Base-by-base conservation (phyloP, 2,797 vertebrate genomes). In the Rhincodon typus region DNA sequence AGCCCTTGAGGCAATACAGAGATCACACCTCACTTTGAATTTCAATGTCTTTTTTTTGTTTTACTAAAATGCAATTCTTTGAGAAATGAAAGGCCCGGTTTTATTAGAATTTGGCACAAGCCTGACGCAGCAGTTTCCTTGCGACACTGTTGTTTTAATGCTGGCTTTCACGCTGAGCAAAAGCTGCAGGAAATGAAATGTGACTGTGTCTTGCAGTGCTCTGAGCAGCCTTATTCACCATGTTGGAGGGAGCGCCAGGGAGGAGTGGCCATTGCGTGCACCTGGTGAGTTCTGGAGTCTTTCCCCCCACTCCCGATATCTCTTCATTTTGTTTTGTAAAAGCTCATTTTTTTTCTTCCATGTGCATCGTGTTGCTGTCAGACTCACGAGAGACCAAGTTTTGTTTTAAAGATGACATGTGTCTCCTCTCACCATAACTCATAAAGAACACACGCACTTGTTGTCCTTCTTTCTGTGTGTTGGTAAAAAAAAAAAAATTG, bases 221-320 rank as follows among this genome's bases (percentile, higher is more conserved):
- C 94, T 95, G 67, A 95, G 94, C 94, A 95, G 94, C 94, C 94
- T 95, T 57, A 95, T 95, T 46, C 94, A 95, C 94, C 94, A 95
- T 34, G 94, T 95, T 95, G 94, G 94, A 95, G 94, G 94, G 94
- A 95, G 25, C 70, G 70, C 70, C 42, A 95, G 94, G 38, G 94
- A 95, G 94, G 94, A 95, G 38, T 95, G 94, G 94, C 94, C 94
- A 34, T 23, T 95, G 70, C 69, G 94, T 4, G 27, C 94, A 57
- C 94, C 94, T 30, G 94, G 94, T 95, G 94, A 95, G 94, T 95
- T 77, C 34, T 70, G 94, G 70, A 42, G 7, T n/a, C 90, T 25
- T 93, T 69, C n/a, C 66, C 57, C n/a, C 57, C 90, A 6, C 13
- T 21, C 90, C 90, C 12, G 13, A 42, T 93, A 69, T 25, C 90